These are phyloP conservation scores for Poeciliopsis prolifica DNA, from an alignment of 2,113 vertebrate species.

Conservation along the genomic window DNA sequence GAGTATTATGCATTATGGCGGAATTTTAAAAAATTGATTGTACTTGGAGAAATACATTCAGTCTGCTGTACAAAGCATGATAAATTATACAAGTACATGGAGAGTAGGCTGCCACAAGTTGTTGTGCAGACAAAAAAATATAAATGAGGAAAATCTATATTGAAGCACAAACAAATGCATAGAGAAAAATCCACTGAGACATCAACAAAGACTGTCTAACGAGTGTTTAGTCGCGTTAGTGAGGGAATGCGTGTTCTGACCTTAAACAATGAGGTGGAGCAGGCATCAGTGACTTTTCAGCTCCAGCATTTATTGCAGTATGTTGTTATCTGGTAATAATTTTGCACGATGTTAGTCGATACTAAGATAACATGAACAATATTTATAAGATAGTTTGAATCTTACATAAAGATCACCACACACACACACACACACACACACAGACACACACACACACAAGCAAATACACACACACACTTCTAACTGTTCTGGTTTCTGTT, in stretches of 20 bases:
- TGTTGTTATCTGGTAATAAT: not conserved
- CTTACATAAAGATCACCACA: not conserved
- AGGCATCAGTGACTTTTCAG: not conserved
- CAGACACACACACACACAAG: too few species aligned
- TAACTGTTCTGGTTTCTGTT: conserved; percentile 3
- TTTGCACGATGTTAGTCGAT: not conserved
- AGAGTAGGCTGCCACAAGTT: not conserved
- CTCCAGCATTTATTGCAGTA: not conserved
- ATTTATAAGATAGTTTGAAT: not conserved
- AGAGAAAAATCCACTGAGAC: not conserved
- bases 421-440: too few species aligned
- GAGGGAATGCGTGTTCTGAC: not conserved
- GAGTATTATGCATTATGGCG: not conserved
- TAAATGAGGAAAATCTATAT: not conserved
- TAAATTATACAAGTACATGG: not conserved
- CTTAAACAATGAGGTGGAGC: conserved; percentile 13
- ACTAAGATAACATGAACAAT: not conserved
- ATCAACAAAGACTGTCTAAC: too few species aligned
- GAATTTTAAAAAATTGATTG: not conserved
- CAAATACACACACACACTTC: not conserved
- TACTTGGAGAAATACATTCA: not conserved
- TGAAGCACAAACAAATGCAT: conserved; percentile 5
- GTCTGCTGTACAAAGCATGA: not conserved
- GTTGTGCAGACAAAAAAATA: not conserved
- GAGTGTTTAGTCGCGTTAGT: not conserved